A percentile compares a stretch with the other conserved stretches of the same genome.
Evolutionary conservation across 2,888 invertebrate species (phyloP).

Genomic region (Drosophila mulleri): DNA sequence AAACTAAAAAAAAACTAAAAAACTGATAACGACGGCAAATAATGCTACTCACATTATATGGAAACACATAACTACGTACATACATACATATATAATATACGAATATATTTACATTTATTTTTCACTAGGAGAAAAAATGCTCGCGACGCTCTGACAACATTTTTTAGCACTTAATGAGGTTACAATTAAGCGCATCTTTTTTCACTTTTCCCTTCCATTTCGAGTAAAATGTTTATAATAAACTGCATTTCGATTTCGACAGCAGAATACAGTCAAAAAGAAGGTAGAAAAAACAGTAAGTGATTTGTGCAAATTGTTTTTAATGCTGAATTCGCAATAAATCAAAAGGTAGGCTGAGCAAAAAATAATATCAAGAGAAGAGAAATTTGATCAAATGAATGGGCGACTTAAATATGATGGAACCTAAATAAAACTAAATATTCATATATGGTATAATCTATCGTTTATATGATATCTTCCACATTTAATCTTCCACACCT

Average conservation of each 20-base stretch:
- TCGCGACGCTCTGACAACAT: constrained; percentile 52
- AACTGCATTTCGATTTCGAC: constrained; percentile 68
- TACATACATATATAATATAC: constrained; percentile 1
- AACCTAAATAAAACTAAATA: not conserved
- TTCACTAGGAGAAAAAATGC: constrained; percentile 34
- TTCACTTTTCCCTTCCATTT: constrained; percentile 17
- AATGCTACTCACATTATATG: constrained; percentile 34
- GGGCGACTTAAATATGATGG: constrained; percentile 24
- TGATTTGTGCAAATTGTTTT: constrained; percentile 57
- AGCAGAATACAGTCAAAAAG: constrained; percentile 51
- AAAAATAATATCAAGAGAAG: constrained; percentile 14
- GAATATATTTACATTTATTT: not conserved
- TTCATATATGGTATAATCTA: too few relatives aligned
- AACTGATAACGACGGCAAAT: constrained; percentile 64
- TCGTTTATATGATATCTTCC: not conserved
- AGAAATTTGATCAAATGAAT: constrained; percentile 6
- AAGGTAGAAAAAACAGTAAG: constrained; percentile 27
- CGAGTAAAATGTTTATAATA: constrained; percentile 48
- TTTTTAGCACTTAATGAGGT: constrained; percentile 65
- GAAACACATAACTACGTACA: not conserved
- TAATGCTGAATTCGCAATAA: constrained; percentile 68
- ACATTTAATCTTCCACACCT: not conserved
- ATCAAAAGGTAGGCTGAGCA: constrained; percentile 28
- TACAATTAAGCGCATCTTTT: constrained; percentile 47
- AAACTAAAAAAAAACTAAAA: constrained; percentile 53